Base-by-base conservation (phyloP, 2,888 invertebrate genomes). In the Brachyopa scutellaris region DNA sequence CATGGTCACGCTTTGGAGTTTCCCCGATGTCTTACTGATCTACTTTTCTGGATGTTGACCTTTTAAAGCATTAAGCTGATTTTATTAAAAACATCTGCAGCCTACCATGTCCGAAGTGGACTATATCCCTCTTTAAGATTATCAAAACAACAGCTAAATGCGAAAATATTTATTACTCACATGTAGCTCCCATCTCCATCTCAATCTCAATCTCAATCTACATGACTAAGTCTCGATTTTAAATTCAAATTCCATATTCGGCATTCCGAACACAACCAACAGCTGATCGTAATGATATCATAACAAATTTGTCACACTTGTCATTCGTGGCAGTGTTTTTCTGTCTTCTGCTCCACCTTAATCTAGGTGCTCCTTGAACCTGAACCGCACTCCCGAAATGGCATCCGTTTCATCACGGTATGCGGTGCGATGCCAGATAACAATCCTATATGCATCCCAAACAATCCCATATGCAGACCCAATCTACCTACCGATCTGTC, bases 221-320 rank as follows among this genome's bases (percentile, higher is more conserved):
- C 51, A 51, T 21, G 40, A 53, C 64, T 23, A 33, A 21, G 33
- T 31, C 40, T 31, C 66, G 17, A 49, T 53, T 26, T 47, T 33
- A 40, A 42, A 66, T 49, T 8, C 53, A 33, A 23, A 11, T 23
- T 66, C 82, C 70, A 53, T 80, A 57, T 79, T 59, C 49, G 59
- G 66, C 51, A 66, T 66, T 38, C 70, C 72, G 49, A 57, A 23
- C 49, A 53, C 64, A 29, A 23, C 64, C 40, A 69, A 36, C 47
- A 42, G 57, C 51, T 45, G 82, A 82, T 82, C 70, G 64, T 11
- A 47, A 61, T 38, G 77, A 82, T 77, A 77, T 77, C 77, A 72
- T 72, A 77, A 72, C 82, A 66, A 77, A 82, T 82, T 82, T 82
- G 82, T 82, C 82, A 82, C 82, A 82, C 82, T 82, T 82, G 82